Base-by-base conservation (phyloP, 2,888 invertebrate species). In the Drosophila gaucha region DNA sequence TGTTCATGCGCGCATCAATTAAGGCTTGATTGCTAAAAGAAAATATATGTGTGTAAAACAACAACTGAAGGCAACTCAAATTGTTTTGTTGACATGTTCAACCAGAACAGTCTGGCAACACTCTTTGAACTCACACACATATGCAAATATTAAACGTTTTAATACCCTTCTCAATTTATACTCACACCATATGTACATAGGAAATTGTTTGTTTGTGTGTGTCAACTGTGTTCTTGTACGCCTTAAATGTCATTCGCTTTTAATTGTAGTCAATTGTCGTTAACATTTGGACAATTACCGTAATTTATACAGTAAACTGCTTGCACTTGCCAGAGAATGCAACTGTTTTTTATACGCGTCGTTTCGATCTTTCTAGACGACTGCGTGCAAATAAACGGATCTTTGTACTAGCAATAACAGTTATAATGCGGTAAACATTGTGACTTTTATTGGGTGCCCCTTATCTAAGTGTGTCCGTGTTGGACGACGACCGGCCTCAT, bases 41-140 rank as follows among this genome's bases (percentile, higher is more conserved):
- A 22, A 43, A 50, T 54, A n/a, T n/a, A n/a, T 41, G 35, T 33
- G 50, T 38, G 46, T 58, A 51, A 57, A 35, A 22, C 14, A 51
- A 28, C 18, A 49, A 18, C 9, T 50, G 12, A 46, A 38, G 31
- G 14, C 26, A 55, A 63, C 35, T n/a, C 16, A 26, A 46, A 47
- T 51, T 57, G 30, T 31, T 49, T 62, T 63, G 36, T 64, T 77
- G 67, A 55, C 38, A 44, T 9, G 14, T 12, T 22, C 6, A 51
- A 20, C 18, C 41, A 2, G 6, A 41, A 26, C 33, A 52, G 10
- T 77, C 63, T 63, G 78, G 74, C 78, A 74, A 73, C 74, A 31
- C 63, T 52, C 3, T 16, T 26, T 6, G 8, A 12, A 6, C 9
- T 33, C 36, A 33, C 36, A 39, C 9, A 36, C 50, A 52, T 44